These are phyloP conservation scores for Atta cephalotes DNA, from an alignment of 1,140 invertebrate genomes.

Conservation along the genomic window DNA sequence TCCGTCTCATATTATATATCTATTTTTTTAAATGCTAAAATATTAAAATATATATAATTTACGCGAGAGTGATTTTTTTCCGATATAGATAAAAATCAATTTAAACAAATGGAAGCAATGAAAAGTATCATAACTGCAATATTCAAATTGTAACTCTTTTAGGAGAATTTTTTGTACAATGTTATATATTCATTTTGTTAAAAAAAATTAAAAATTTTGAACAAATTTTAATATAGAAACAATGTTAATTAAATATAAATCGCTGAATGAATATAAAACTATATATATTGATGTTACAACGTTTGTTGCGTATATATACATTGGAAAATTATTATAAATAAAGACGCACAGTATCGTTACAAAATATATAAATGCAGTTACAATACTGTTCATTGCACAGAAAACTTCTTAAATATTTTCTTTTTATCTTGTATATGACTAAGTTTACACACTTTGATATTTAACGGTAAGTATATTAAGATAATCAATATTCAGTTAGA, in stretches of 20 bases:
- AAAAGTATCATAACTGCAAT: constrained; percentile 20
- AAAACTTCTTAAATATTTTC: background rate
- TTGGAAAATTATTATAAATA: constrained; percentile 28
- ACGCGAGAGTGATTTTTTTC: background rate
- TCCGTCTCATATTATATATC: background rate
- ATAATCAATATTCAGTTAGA: background rate
- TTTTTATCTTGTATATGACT: background rate
- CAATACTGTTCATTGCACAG: background rate
- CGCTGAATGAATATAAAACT: constrained; percentile 5
- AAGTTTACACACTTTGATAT: background rate
- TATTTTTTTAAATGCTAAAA: background rate
- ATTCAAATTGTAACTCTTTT: constrained; percentile 13
- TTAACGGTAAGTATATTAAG: constrained; percentile 15
- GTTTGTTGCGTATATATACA: constrained; percentile 16
- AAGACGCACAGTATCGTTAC: background rate
- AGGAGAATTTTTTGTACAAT: constrained; percentile 14
- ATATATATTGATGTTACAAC: constrained; percentile 6
- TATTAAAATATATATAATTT: constrained; percentile 22
- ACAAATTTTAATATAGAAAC: background rate
- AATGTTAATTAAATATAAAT: background rate
- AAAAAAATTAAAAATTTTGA: background rate
- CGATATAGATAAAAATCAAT: background rate
- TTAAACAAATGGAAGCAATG: background rate
- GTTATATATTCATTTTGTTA: background rate
- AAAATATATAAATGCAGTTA: constrained; percentile 12